Conservation (phyloP, 2,888 invertebrate species). For the Stomorhina lunata region DNA sequence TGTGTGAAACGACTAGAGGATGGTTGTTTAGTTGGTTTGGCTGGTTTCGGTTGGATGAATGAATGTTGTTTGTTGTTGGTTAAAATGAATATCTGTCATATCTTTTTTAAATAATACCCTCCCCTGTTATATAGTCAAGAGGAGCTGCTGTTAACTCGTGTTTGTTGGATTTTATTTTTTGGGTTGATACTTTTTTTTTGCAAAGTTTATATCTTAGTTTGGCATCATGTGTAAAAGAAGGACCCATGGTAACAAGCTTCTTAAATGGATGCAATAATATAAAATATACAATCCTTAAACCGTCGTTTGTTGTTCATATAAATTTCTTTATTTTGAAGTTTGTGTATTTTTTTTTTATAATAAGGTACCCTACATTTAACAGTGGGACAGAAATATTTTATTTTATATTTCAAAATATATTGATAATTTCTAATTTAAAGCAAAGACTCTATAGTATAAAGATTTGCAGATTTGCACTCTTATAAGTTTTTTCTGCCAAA, state of each 20-base stretch:
- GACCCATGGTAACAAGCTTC: slow-evolving; percentile 58
- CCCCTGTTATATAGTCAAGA: slow-evolving; percentile 21
- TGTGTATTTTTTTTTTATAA: background rate
- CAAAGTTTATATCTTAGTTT: slow-evolving; percentile 30
- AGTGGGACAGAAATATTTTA: too few species aligned
- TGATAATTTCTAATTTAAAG: too few species aligned
- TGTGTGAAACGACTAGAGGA: background rate
- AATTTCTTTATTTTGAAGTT: slow-evolving; percentile 14
- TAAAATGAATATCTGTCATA: slow-evolving; percentile 58
- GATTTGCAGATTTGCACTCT: too few species aligned
- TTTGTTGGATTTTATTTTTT: slow-evolving; percentile 16
- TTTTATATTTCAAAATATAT: too few species aligned
- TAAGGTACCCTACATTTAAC: background rate
- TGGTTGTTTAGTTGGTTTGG: background rate
- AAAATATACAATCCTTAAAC: slow-evolving; percentile 14
- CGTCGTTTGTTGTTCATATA: background rate
- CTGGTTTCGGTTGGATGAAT: background rate
- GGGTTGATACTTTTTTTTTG: background rate
- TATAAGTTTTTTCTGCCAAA: too few species aligned
- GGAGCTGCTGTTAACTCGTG: slow-evolving; percentile 57
- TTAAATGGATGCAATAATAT: slow-evolving; percentile 26
- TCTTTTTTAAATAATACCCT: slow-evolving; percentile 56
- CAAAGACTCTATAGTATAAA: too few species aligned
- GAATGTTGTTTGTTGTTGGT: slow-evolving; percentile 8
- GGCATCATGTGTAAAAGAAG: slow-evolving; percentile 36